A percentile compares a stretch with the other conserved stretches of the same genome.
These are phyloP conservation scores for Nemotelus pantherinus DNA, from an alignment of 2,888 invertebrate genomes.

Conservation along the genomic window DNA sequence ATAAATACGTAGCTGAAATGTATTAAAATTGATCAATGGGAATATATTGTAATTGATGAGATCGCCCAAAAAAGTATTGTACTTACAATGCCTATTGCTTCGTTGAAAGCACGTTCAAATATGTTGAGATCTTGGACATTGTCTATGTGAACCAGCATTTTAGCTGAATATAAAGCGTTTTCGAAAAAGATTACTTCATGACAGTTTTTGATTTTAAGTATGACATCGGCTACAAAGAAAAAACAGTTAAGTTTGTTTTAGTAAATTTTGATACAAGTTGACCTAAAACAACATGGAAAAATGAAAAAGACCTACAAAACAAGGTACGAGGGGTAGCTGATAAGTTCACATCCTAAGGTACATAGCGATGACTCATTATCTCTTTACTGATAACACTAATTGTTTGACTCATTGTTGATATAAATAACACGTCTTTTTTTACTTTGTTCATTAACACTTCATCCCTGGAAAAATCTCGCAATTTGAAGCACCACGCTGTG, in stretches of 20 bases:
- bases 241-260: not conserved
- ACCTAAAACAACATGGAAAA: no score
- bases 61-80: not conserved
- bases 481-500: no score
- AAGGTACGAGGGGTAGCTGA: no score
- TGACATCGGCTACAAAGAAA: constrained; percentile 57
- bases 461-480: no score
- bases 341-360: no score
- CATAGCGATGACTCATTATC: no score
- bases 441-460: no score
- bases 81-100: constrained; percentile 58
- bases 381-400: no score
- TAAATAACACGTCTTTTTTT: no score
- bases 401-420: no score
- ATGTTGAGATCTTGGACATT: constrained; percentile 58
- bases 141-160: constrained; percentile 57
- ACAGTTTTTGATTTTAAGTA: constrained; percentile 58
- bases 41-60: not conserved
- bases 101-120: constrained; percentile 59
- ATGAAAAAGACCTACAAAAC: no score
- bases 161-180: constrained; percentile 60
- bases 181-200: constrained; percentile 56
- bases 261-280: no score
- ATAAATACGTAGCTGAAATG: constrained; percentile 58
- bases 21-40: constrained; percentile 13